Percentiles rank a stretch among this genome's conserved stretches.
phyloP scores from a whole-genome alignment of 2,888 invertebrate genomes.

The Troides oblongomaculatus region DNA sequence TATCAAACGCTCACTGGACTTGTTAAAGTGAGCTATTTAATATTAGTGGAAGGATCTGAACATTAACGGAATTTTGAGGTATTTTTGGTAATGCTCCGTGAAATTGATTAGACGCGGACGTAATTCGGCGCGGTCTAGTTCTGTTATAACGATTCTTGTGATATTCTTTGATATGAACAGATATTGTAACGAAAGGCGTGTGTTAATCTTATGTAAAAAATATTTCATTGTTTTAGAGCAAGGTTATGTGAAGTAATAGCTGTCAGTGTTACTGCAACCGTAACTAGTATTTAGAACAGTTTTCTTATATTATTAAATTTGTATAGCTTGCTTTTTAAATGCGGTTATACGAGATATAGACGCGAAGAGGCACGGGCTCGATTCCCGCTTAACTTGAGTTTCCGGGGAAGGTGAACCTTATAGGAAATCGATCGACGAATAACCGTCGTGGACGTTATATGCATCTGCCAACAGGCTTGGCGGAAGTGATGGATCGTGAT shows the following conservation, averaged over 20 bases:
- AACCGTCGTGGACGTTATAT: too few relatives aligned
- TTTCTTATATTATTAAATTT: too few relatives aligned
- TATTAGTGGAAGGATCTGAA: conserved; percentile 48
- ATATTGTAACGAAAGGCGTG: conserved; percentile 5
- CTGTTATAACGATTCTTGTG: conserved; percentile 33
- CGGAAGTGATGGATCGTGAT: too few relatives aligned
- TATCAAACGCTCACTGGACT: neutral
- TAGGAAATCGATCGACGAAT: too few relatives aligned
- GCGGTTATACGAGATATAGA: too few relatives aligned
- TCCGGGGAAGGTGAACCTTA: too few relatives aligned
- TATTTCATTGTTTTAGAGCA: conserved; percentile 9
- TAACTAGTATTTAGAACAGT: neutral
- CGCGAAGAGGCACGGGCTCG: too few relatives aligned
- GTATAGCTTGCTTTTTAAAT: too few relatives aligned
- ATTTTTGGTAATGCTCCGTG: conserved; percentile 42
- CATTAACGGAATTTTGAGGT: conserved; percentile 46
- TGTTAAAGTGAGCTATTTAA: conserved; percentile 39
- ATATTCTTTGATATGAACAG: conserved; percentile 37
- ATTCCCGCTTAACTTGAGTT: too few relatives aligned
- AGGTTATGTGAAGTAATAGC: conserved; percentile 7
- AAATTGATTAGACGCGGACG: conserved; percentile 57
- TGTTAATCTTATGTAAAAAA: conserved; percentile 8
- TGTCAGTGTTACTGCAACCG: neutral
- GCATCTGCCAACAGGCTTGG: too few relatives aligned
- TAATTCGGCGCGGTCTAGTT: conserved; percentile 51